Conservation (phyloP, 2,113 vertebrate genomes). For the Centropus unirufus region DNA sequence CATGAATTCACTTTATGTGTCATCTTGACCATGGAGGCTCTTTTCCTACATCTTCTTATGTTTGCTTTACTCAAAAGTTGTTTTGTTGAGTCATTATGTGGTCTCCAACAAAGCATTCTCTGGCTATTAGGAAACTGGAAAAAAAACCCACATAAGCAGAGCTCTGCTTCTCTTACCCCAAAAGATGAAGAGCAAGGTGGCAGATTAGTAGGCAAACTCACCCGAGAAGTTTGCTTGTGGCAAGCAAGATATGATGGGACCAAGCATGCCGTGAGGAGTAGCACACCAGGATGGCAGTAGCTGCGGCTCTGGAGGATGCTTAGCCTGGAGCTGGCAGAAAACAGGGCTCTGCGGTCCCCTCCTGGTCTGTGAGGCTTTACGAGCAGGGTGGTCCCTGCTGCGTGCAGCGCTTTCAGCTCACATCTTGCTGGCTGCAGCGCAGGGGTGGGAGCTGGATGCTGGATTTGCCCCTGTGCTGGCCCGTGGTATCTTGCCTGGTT, state of each 20-base stretch:
- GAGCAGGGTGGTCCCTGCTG: neutral
- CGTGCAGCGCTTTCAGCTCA: neutral
- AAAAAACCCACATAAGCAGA: neutral
- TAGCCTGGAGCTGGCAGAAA: neutral
- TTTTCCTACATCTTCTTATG: neutral
- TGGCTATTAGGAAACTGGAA: neutral
- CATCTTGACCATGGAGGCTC: neutral
- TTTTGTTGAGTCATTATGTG: neutral
- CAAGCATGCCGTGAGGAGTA: neutral
- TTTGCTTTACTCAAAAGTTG: neutral
- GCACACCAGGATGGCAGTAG: neutral
- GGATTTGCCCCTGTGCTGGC: neutral
- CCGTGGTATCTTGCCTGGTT: neutral
- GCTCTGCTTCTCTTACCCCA: neutral
- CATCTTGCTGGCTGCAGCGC: accelerated
- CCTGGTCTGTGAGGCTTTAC: accelerated
- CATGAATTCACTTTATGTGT: neutral
- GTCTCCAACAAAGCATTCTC: neutral
- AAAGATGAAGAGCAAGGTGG: neutral
- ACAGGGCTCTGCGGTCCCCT: neutral
- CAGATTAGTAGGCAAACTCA: neutral
- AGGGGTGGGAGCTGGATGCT: neutral
- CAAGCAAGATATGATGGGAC: neutral
- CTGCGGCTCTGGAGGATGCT: neutral
- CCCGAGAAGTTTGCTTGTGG: neutral